These are phyloP conservation scores for Achatina immaculata DNA, from an alignment of 1,140 invertebrate species.

Conservation along the genomic window DNA sequence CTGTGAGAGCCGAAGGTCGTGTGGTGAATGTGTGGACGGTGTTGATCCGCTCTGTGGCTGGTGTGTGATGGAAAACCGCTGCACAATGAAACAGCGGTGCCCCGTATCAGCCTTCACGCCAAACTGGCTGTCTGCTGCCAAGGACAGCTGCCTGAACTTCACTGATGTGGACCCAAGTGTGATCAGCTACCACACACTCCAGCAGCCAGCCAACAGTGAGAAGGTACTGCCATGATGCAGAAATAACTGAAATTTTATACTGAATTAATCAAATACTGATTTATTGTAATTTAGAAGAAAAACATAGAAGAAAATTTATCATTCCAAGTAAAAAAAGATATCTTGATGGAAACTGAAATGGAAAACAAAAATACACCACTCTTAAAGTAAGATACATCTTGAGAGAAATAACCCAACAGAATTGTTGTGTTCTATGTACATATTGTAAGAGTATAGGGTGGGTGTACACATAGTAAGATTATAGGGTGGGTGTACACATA, in stretches of 20 bases:
- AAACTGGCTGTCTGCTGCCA: constrained; percentile 50
- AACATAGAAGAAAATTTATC: too few relatives aligned
- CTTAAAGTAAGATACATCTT: too few relatives aligned
- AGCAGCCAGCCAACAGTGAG: not conserved
- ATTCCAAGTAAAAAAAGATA: too few relatives aligned
- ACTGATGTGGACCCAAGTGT: constrained; percentile 47
- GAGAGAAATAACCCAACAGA: too few relatives aligned
- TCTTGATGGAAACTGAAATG: too few relatives aligned
- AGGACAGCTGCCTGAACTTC: constrained; percentile 51
- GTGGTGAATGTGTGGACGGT: constrained; percentile 53
- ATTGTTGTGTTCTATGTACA: too few relatives aligned
- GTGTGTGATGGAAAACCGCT: constrained; percentile 63
- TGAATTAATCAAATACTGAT: not conserved
- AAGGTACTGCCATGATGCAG: not conserved
- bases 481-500: too few relatives aligned
- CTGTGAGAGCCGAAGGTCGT: constrained; percentile 51
- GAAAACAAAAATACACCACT: too few relatives aligned
- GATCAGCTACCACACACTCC: constrained; percentile 49
- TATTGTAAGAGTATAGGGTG: too few relatives aligned
- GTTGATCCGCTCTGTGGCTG: constrained; percentile 61
- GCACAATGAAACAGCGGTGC: not conserved
- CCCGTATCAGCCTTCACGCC: constrained; percentile 47
- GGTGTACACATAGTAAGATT: too few relatives aligned
- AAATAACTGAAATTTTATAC: not conserved
- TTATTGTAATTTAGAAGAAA: too few relatives aligned